Conservation (phyloP, 2,888 invertebrate species). For the Platerodrilus igneus region DNA sequence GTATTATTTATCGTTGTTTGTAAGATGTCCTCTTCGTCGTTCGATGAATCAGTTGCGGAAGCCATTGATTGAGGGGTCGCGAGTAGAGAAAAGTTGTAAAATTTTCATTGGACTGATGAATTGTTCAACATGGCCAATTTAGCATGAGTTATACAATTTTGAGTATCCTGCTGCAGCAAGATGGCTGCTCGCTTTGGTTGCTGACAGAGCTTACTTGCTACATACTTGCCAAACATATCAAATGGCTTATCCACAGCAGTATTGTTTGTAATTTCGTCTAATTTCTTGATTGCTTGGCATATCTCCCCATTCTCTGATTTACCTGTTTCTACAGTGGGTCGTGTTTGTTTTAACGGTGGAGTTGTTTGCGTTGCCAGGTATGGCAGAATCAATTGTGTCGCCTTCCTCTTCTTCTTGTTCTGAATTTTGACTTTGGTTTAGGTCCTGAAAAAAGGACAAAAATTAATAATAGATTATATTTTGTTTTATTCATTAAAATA, state of each 20-base stretch:
- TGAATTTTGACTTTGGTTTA: constrained; percentile 17
- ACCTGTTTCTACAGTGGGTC: constrained; percentile 13
- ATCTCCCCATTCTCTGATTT: constrained; percentile 16
- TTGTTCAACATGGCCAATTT: constrained; percentile 8
- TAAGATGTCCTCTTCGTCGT: constrained; percentile 10
- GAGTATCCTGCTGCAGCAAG: constrained; percentile 30
- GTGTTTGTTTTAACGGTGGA: constrained; percentile 11
- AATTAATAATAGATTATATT: constrained; percentile 1
- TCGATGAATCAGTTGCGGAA: constrained; percentile 1
- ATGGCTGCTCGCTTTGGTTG: constrained; percentile 25
- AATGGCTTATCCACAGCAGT: constrained; percentile 22
- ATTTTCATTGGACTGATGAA: neutral
- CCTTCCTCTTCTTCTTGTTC: constrained; percentile 14
- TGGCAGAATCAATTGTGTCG: constrained; percentile 8
- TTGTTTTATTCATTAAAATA: neutral
- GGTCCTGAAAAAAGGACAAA: constrained; percentile 20
- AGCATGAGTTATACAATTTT: constrained; percentile 18
- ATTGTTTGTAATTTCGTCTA: constrained; percentile 17
- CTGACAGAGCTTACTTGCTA: constrained; percentile 25
- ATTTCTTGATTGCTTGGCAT: constrained; percentile 22
- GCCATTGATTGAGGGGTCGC: neutral
- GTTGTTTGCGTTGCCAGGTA: constrained; percentile 11
- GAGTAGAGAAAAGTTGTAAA: neutral
- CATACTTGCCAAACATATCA: constrained; percentile 27
- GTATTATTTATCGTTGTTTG: too few species aligned